Base-by-base conservation (phyloP, 2,888 invertebrate species). In the Acronicta alni region DNA sequence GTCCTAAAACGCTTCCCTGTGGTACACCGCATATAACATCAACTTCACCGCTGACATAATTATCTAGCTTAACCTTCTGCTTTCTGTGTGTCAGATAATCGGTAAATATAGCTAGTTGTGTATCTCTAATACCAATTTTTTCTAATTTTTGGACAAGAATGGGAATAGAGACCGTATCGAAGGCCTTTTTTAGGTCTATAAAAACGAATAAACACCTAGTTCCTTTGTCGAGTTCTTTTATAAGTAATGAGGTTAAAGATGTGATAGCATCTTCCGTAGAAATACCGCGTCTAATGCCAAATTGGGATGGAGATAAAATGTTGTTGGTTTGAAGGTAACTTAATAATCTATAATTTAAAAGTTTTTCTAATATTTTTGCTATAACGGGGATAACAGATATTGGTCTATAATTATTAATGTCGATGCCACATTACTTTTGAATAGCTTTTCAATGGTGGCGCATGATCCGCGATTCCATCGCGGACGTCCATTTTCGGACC, bases 171-270 rank as follows among this genome's bases (percentile, higher is more conserved):
- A n/a, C 37, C 15, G 37, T 37, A 8, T 37, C 37, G 15, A 37
- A 37, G 7, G 37, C 37, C 37, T 37, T 41, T 37, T 37, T 37
- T 12, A 43, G 43, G 23, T 43, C 43, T 43, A 43, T 9, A 43
- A 43, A 23, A 3, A 41, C 14, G 14, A 18, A 14, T 18, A 41
- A 14, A 18, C 41, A 41, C 16, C 15, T 43, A 8, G n/a, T 26
- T 15, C 43, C 43, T 14, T 12, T 45, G 17, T 30, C 30, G 16
- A 35, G 18, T 14, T 46, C 14, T 17, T 23, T 35, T 16, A 16
- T 30, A 16, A 44, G 16, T 44, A 30, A 16, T 16, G 30, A 30
- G 14, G 30, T 30, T 26, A 44, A n/a, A 14, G 32, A 32, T 7
- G 14, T 35, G 18, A 44, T 12, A 16, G 44, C 26, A 6, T 44